Conservation (phyloP, 2,888 invertebrate species). For the Drosophila birchii region DNA sequence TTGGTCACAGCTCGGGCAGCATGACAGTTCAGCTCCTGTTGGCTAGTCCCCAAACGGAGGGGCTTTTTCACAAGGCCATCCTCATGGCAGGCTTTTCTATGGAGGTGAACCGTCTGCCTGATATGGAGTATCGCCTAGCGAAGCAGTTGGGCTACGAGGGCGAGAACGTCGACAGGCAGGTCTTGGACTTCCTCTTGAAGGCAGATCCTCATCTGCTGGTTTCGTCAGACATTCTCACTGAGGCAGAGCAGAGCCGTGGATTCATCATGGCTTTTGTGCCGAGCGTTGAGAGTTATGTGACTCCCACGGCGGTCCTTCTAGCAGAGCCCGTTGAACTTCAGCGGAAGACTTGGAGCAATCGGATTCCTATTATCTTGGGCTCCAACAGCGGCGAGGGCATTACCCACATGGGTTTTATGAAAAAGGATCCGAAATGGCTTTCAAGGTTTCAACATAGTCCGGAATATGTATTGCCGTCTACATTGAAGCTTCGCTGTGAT, state of each 20-base stretch:
- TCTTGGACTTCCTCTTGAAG: constrained; percentile 57
- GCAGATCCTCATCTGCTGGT: constrained; percentile 60
- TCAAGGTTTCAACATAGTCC: constrained; percentile 34
- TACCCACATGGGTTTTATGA: neutral
- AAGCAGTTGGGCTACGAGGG: constrained; percentile 77
- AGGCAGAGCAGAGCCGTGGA: constrained; percentile 48
- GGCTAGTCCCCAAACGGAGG: constrained; percentile 84
- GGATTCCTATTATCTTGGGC: constrained; percentile 81
- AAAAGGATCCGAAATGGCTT: constrained; percentile 19
- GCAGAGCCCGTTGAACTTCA: constrained; percentile 71
- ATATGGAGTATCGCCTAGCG: constrained; percentile 72
- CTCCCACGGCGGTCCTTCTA: constrained; percentile 65
- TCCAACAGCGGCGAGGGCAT: constrained; percentile 78
- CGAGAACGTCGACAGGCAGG: constrained; percentile 68
- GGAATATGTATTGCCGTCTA: constrained; percentile 43
- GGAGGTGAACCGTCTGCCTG: constrained; percentile 48
- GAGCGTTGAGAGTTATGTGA: constrained; percentile 73
- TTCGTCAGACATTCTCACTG: constrained; percentile 45
- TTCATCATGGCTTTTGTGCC: constrained; percentile 62
- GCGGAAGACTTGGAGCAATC: constrained; percentile 77
- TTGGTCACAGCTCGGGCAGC: constrained; percentile 86
- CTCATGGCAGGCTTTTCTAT: constrained; percentile 72
- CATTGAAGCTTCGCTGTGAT: constrained; percentile 25
- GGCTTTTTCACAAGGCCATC: constrained; percentile 81
- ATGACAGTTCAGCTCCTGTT: constrained; percentile 83